These are phyloP conservation scores for Thryonomys swinderianus DNA, from an alignment of 2,113 vertebrate species.

Conservation along the genomic window DNA sequence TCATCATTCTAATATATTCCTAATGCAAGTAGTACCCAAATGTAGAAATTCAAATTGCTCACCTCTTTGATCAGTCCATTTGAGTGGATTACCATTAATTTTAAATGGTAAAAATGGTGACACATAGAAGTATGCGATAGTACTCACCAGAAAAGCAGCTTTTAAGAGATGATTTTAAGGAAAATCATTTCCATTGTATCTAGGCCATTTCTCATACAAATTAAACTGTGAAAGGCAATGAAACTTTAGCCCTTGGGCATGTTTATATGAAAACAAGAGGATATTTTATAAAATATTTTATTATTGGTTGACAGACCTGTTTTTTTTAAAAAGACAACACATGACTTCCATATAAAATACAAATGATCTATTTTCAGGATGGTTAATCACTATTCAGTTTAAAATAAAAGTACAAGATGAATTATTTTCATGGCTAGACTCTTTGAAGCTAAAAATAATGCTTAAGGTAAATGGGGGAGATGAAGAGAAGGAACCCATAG, in stretches of 20 bases:
- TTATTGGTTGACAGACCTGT: neutral
- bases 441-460: slow-evolving; percentile 6
- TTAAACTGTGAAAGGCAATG: slow-evolving; percentile 78
- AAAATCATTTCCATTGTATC: slow-evolving; percentile 75
- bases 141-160: slow-evolving; percentile 81
- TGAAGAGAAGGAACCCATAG: neutral
- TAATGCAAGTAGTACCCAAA: neutral
- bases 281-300: slow-evolving; percentile 34
- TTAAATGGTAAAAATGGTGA: slow-evolving; percentile 28
- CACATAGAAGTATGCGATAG: slow-evolving; percentile 53
- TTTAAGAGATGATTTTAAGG: slow-evolving; percentile 77
- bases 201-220: slow-evolving; percentile 75
- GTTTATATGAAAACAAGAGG: slow-evolving; percentile 37
- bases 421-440: neutral
- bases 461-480: neutral
- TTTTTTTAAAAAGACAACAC: neutral
- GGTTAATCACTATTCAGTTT: slow-evolving; percentile 5
- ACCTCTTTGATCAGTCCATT: slow-evolving; percentile 17
- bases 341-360: slow-evolving; percentile 34
- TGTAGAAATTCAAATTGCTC: neutral
- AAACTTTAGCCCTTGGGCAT: slow-evolving; percentile 69
- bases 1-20: slow-evolving; percentile 2
- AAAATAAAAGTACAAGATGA: neutral
- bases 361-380: neutral
- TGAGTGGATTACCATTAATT: slow-evolving; percentile 2